Evolutionary conservation across 1,140 invertebrate species (phyloP).

Genomic region (Bombyx mori): DNA sequence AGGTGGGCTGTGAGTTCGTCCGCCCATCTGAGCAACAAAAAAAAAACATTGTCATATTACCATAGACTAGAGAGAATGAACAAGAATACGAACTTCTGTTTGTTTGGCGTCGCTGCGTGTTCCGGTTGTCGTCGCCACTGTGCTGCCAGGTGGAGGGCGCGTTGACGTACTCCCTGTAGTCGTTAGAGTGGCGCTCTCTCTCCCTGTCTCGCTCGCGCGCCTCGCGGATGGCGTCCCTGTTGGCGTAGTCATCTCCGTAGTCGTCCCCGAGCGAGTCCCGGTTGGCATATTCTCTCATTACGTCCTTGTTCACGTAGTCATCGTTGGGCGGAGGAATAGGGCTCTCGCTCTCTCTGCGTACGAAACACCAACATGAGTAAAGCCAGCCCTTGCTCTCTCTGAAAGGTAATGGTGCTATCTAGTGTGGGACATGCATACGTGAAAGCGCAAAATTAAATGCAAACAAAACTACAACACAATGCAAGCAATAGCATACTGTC

Average conservation of each 20-base stretch:
- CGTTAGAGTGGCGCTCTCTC: conserved; percentile 29
- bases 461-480: too few species aligned
- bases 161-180: conserved; percentile 66
- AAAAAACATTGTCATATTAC: too few species aligned
- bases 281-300: conserved; percentile 62
- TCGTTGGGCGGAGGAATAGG: conserved; percentile 54
- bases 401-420: conserved; percentile 46
- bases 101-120: conserved; percentile 56
- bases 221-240: conserved; percentile 63
- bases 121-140: conserved; percentile 63
- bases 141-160: conserved; percentile 48
- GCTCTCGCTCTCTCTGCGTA: conserved; percentile 67
- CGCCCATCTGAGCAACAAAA: too few species aligned
- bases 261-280: conserved; percentile 62
- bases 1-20: too few species aligned
- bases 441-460: conserved; percentile 12
- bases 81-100: conserved; percentile 32
- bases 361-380: conserved; percentile 63
- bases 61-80: too few species aligned
- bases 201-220: conserved; percentile 58
- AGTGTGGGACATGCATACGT: conserved; percentile 38
- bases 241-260: conserved; percentile 67
- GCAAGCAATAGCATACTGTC: too few species aligned
- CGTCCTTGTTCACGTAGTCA: conserved; percentile 66
- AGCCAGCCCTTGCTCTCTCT: conserved; percentile 52